Conservation (phyloP, 2,113 vertebrate species). For the Ancistrus triradiatus region DNA sequence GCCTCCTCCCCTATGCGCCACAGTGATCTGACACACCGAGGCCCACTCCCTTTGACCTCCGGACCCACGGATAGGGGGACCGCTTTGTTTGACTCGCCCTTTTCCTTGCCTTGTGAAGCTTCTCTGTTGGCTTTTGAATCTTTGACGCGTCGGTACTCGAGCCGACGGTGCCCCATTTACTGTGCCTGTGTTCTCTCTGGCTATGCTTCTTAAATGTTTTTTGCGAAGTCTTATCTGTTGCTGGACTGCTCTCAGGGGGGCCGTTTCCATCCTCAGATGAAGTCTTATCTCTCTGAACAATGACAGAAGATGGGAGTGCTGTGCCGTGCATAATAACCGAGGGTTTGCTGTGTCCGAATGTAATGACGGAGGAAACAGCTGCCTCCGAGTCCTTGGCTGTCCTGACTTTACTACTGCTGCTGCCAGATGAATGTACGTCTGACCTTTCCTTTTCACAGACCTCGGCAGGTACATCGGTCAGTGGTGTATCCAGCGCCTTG, state of each 20-base stretch:
- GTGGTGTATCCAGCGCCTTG: slow-evolving; percentile 47
- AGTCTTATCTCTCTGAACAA: slow-evolving; percentile 68
- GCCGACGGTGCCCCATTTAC: slow-evolving; percentile 52
- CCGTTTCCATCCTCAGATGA: slow-evolving; percentile 69
- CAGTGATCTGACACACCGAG: slow-evolving; percentile 90
- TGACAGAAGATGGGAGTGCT: slow-evolving; percentile 65
- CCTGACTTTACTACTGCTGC: slow-evolving; percentile 59
- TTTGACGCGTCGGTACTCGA: slow-evolving; percentile 51
- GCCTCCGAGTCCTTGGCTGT: slow-evolving; percentile 50
- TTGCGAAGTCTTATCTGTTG: slow-evolving; percentile 57
- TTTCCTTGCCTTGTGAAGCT: slow-evolving; percentile 63
- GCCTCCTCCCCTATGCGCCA: slow-evolving; percentile 88
- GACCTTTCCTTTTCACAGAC: slow-evolving; percentile 52
- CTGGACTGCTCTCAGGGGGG: slow-evolving; percentile 54
- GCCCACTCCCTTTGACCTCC: slow-evolving; percentile 69
- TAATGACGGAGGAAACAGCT: slow-evolving; percentile 74
- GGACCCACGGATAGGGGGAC: slow-evolving; percentile 61
- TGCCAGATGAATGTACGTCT: slow-evolving; percentile 52
- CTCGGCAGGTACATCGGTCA: slow-evolving; percentile 50
- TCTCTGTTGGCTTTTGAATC: slow-evolving; percentile 52
- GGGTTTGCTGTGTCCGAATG: slow-evolving; percentile 79
- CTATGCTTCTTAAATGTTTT: slow-evolving; percentile 64
- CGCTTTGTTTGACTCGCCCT: slow-evolving; percentile 72
- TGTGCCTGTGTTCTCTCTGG: slow-evolving; percentile 55
- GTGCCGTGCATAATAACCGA: slow-evolving; percentile 84